Conservation (phyloP, 2,888 invertebrate genomes). For the Tribolium freemani region DNA sequence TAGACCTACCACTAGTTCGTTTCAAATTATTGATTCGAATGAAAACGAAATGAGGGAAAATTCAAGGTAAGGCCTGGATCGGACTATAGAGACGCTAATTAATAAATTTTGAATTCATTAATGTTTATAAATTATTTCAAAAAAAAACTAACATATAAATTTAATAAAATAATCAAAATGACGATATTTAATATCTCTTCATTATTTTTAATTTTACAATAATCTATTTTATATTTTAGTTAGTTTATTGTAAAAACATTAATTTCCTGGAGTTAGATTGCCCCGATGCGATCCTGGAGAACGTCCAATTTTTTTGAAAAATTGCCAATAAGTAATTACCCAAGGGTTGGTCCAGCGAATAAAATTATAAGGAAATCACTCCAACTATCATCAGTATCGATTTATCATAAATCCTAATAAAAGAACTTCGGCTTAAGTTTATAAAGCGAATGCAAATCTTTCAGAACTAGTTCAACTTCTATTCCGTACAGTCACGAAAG, state of each 20-base stretch:
- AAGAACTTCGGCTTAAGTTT: constrained; percentile 49
- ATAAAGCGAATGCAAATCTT: constrained; percentile 59
- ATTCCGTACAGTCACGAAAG: constrained; percentile 55
- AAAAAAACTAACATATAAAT: too few species aligned
- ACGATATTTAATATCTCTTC: too few species aligned
- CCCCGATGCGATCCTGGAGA: too few species aligned
- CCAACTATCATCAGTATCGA: constrained; percentile 53
- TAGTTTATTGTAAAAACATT: too few species aligned
- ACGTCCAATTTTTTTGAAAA: too few species aligned
- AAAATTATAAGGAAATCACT: constrained; percentile 35
- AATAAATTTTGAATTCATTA: too few species aligned
- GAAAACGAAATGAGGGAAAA: constrained; percentile 48
- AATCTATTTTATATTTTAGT: too few species aligned
- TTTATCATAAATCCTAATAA: constrained; percentile 60
- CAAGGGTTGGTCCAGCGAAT: neutral
- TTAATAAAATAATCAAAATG: too few species aligned
- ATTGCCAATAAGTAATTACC: constrained; percentile 11
- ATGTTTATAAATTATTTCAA: too few species aligned
- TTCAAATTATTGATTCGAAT: constrained; percentile 43
- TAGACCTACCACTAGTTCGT: constrained; percentile 42
- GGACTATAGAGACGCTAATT: too few species aligned
- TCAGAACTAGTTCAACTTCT: constrained; percentile 56
- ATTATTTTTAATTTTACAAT: too few species aligned
- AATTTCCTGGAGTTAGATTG: too few species aligned
- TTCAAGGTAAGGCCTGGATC: constrained; percentile 48